phyloP scores from a whole-genome alignment of 2,888 invertebrate genomes.

The Lottia scabra region DNA sequence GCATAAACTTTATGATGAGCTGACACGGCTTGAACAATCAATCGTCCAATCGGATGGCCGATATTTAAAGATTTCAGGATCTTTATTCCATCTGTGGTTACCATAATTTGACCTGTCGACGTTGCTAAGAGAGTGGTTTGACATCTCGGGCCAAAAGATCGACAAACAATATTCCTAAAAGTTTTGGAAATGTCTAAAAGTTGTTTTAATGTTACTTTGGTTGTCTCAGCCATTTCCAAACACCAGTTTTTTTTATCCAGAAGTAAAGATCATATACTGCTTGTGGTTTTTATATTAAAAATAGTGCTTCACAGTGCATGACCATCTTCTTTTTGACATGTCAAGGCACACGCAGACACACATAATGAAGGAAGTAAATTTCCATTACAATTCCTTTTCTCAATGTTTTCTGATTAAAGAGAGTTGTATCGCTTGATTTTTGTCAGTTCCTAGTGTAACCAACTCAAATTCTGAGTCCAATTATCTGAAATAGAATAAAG shows the following conservation, averaged over 20 bases:
- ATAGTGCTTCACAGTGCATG: too few relatives aligned
- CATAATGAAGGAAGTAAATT: too few relatives aligned
- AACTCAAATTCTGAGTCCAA: too few relatives aligned
- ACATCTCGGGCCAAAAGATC: constrained; percentile 51
- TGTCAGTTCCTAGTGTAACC: too few relatives aligned
- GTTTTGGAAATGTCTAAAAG: constrained; percentile 20
- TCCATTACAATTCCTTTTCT: too few relatives aligned
- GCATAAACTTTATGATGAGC: constrained; percentile 27
- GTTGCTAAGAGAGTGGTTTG: constrained; percentile 43
- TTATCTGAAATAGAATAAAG: too few relatives aligned
- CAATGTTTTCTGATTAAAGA: too few relatives aligned
- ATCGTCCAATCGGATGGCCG: constrained; percentile 48
- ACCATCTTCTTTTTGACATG: neutral
- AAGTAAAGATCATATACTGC: too few relatives aligned
- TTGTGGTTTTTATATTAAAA: neutral
- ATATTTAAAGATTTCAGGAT: constrained; percentile 45
- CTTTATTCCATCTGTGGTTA: constrained; percentile 43
- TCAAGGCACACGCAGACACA: neutral
- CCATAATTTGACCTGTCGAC: constrained; percentile 36
- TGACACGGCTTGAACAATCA: constrained; percentile 36
- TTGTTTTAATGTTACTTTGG: neutral
- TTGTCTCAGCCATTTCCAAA: neutral
- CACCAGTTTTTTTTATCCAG: neutral
- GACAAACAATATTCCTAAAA: constrained; percentile 31
- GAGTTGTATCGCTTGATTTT: too few relatives aligned